Base-by-base conservation (phyloP, 2,888 invertebrate genomes). In the Malthinus flaveolus region DNA sequence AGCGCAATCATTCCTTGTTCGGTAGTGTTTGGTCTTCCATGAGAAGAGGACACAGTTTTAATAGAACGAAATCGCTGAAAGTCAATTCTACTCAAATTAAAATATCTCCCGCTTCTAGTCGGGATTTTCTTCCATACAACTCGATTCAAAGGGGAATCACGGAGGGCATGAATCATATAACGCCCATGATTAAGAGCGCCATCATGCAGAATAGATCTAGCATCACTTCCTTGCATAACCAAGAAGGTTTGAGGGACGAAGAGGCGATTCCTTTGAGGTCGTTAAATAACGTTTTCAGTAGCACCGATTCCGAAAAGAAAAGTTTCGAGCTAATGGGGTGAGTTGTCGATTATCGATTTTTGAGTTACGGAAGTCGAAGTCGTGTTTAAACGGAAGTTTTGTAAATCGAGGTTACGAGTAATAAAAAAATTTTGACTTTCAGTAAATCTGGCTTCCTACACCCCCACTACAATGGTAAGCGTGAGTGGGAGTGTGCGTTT, bases 21-120 rank as follows among this genome's bases (percentile, higher is more conserved):
- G 97, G 97, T 53, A 95, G 91, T 71, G 95, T 97, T 32, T 95
- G 95, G 95, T 94, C 95, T 7, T 94, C 95, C 61, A 91, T 96
- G 83, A 84, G 92, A 72, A 85, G 91, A 60, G 83, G 85, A 49
- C 90, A 90, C 69, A 80, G 81, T 66, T 84, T 86, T 68, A 82
- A 82, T 65, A 77, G 85, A 59, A 82, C 84, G 7, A 82, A 82
- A 67, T 84, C 85, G 50, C 71, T 85, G 53, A 85, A 85, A 76
- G 78, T 83, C 49, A 85, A 82, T 70, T 80, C 84, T 2, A 81
- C 81, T 44, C 80, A 78, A 69, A 76, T 79, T 31, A 81, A 81
- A 71, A 80, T 81, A 66, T 77, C 77, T 42, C 76, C 78, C 23
- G 78, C 77, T 60, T 77, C 77, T 59, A 78, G 78, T 64, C 71